phyloP scores from a whole-genome alignment of 2,888 invertebrate species.

The Altica lythri region DNA sequence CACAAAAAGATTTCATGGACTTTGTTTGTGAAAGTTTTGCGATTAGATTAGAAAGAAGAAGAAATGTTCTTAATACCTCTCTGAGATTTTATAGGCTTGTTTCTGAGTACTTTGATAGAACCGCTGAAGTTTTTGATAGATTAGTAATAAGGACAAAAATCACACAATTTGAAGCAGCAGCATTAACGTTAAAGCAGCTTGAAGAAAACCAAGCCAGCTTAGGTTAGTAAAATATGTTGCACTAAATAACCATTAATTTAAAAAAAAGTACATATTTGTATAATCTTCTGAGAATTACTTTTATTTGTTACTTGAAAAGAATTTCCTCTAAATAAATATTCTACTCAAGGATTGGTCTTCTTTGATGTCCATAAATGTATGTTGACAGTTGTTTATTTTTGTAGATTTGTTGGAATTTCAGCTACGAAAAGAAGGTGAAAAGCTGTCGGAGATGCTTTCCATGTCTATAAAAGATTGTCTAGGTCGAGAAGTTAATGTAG shows the following conservation, averaged over 20 bases:
- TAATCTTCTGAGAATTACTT: too few relatives aligned
- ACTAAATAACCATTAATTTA: too few relatives aligned
- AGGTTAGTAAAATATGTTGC: conserved; percentile 60
- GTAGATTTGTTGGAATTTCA: conserved; percentile 70
- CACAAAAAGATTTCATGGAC: conserved; percentile 81
- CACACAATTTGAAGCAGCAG: conserved; percentile 64
- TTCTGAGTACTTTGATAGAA: conserved; percentile 72
- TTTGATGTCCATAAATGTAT: background rate
- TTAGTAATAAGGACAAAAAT: conserved; percentile 67
- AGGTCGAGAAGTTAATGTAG: conserved; percentile 70
- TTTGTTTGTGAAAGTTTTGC: conserved; percentile 80
- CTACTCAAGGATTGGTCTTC: too few relatives aligned
- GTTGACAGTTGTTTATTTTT: background rate
- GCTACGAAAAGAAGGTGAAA: conserved; percentile 74
- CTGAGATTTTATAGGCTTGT: conserved; percentile 76
- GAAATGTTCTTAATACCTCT: conserved; percentile 76
- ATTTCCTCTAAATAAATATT: too few relatives aligned
- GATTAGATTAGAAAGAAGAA: conserved; percentile 68
- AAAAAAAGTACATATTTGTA: too few relatives aligned
- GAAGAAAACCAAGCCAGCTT: conserved; percentile 66
- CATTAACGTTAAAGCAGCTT: conserved; percentile 62
- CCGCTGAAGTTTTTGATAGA: conserved; percentile 70
- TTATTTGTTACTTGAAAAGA: too few relatives aligned
- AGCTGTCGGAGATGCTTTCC: conserved; percentile 75
- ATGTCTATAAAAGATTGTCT: conserved; percentile 80